Conservation (phyloP, 2,888 invertebrate species). For the Marasmarcha lunaedactyla region DNA sequence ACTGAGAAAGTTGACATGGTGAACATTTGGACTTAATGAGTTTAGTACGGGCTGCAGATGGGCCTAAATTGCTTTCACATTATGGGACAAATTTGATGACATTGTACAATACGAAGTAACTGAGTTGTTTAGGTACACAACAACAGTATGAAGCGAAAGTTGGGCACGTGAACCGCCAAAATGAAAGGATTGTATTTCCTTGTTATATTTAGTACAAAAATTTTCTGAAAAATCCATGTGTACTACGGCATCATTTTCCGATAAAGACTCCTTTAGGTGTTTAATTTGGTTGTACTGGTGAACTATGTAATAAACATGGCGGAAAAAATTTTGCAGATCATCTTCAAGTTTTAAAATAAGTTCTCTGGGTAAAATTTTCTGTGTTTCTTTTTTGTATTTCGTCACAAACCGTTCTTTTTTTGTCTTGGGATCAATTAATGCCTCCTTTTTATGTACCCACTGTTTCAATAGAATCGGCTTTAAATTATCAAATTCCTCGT, state of each 20-base stretch:
- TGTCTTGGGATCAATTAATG: constrained; percentile 9
- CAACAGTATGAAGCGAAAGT: constrained; percentile 29
- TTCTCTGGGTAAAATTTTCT: constrained; percentile 7
- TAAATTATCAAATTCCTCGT: constrained; percentile 12
- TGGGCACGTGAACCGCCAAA: constrained; percentile 26
- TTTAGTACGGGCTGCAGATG: constrained; percentile 18
- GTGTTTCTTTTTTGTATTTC: constrained; percentile 10
- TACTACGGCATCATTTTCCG: constrained; percentile 14
- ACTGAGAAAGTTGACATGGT: constrained; percentile 24
- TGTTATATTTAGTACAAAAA: constrained; percentile 21
- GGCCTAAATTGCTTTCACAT: constrained; percentile 21
- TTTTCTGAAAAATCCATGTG: constrained; percentile 33
- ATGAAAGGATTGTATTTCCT: constrained; percentile 31
- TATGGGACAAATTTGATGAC: constrained; percentile 22
- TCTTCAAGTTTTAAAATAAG: constrained; percentile 11
- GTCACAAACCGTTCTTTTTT: constrained; percentile 11
- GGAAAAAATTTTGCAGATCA: constrained; percentile 8
- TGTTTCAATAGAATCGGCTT: constrained; percentile 9
- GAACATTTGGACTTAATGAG: constrained; percentile 17
- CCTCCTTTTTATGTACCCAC: constrained; percentile 10
- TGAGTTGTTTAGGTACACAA: constrained; percentile 21
- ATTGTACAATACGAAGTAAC: constrained; percentile 20
- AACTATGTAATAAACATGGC: constrained; percentile 7
- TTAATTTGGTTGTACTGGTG: constrained; percentile 17
- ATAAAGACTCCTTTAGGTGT: constrained; percentile 11